Evolutionary conservation across 2,113 vertebrate species (phyloP).

Genomic region (Amia ocellicauda): DNA sequence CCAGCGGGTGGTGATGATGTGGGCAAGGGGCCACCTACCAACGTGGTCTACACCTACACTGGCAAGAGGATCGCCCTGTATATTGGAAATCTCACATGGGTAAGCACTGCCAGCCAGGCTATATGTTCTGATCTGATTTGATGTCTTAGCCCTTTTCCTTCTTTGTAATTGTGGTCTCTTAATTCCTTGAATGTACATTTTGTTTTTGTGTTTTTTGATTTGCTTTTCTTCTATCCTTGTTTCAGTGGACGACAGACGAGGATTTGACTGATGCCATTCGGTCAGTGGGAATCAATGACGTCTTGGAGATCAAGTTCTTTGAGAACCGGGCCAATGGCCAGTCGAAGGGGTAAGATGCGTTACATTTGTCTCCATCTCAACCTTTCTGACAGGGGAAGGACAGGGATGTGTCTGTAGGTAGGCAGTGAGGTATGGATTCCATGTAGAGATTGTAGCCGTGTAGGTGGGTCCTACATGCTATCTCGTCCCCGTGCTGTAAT

Average conservation of each 20-base stretch:
- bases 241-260: slow-evolving; percentile 98
- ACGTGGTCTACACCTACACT: slow-evolving; percentile 91
- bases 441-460: too few relatives aligned
- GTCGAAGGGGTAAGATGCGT: slow-evolving; percentile 93
- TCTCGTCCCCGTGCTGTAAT: too few relatives aligned
- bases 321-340: slow-evolving; percentile 98
- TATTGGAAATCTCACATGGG: slow-evolving; percentile 97
- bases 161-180: too few relatives aligned
- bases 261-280: slow-evolving; percentile 96
- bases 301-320: slow-evolving; percentile 98
- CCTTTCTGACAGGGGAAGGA: too few relatives aligned
- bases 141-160: too few relatives aligned
- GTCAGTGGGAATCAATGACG: slow-evolving; percentile 91
- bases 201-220: not conserved
- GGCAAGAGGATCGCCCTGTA: slow-evolving; percentile 96
- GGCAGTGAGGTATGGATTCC: too few relatives aligned
- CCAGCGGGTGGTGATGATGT: slow-evolving; percentile 85
- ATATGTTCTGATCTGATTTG: too few relatives aligned
- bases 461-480: too few relatives aligned
- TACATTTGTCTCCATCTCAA: too few relatives aligned
- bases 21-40: slow-evolving; percentile 85
- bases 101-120: slow-evolving; percentile 49
- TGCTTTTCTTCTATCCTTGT: slow-evolving; percentile 26
- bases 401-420: too few relatives aligned
- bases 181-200: too few relatives aligned